Percentiles rank a stretch among this genome's conserved stretches.
Conservation (phyloP, 1,140 invertebrate genomes). For the Macrocentrus cingulum region DNA sequence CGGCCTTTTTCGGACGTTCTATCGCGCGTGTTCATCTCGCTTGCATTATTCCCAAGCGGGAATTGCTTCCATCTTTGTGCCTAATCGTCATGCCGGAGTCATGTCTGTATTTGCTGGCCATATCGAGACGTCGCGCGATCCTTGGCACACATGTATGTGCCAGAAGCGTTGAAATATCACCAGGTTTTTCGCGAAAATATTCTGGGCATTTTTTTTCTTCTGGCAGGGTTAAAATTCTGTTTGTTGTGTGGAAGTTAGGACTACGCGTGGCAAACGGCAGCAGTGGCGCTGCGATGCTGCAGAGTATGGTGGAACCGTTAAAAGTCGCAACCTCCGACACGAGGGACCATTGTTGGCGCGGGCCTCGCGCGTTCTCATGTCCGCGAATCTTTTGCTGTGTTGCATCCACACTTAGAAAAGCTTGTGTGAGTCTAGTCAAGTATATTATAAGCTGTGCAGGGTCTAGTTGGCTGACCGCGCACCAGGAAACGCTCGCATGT, state of each 20-base stretch:
- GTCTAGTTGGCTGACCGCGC: constrained; percentile 28
- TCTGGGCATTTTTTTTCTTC: not conserved
- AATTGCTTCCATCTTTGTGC: not conserved
- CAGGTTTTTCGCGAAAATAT: not conserved
- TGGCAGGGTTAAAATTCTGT: not conserved
- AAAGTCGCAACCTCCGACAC: constrained; percentile 46
- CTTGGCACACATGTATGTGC: not conserved
- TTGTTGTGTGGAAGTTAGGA: too few species aligned
- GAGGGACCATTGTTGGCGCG: constrained; percentile 18
- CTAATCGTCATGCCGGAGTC: not conserved
- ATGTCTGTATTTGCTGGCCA: not conserved
- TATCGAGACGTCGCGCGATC: not conserved
- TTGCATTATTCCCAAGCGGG: constrained; percentile 6
- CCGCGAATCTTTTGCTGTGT: not conserved
- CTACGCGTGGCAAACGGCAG: constrained; percentile 18
- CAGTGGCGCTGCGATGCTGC: not conserved
- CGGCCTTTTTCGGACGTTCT: constrained; percentile 17
- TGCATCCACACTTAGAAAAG: not conserved
- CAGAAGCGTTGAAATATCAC: too few species aligned
- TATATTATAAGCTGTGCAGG: constrained; percentile 18
- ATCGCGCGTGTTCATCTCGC: constrained; percentile 5
- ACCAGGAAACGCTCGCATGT: constrained; percentile 36
- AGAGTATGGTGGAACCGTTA: constrained; percentile 43
- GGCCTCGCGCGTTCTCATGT: constrained; percentile 16
- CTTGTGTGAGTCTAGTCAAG: not conserved